Percentiles rank a stretch among this genome's conserved stretches.
phyloP scores from a whole-genome alignment of 2,113 vertebrate genomes.

The Clarias gariepinus region DNA sequence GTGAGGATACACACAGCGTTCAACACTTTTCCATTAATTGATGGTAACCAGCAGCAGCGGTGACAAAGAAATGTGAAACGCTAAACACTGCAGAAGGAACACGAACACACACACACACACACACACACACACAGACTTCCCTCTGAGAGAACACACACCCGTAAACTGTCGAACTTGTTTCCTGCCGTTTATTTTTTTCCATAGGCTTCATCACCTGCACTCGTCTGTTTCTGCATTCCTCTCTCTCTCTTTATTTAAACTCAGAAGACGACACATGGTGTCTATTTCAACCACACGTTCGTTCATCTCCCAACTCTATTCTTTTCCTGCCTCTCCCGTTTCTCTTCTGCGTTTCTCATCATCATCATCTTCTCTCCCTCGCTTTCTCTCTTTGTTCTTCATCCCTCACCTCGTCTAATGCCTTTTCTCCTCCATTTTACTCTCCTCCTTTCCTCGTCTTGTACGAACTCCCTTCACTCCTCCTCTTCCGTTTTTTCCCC shows the following conservation, averaged over 20 bases:
- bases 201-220: neutral
- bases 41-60: slow-evolving; percentile 13
- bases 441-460: neutral
- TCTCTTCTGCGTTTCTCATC: neutral
- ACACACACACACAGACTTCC: slow-evolving; percentile 33
- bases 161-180: neutral
- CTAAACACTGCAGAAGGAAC: slow-evolving; percentile 26
- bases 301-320: neutral
- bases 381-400: neutral
- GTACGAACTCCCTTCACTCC: neutral
- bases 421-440: neutral
- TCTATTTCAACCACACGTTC: neutral
- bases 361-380: neutral
- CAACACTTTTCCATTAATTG: slow-evolving; percentile 18
- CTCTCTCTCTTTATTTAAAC: slow-evolving; percentile 41
- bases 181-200: neutral
- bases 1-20: neutral
- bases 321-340: neutral
- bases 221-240: neutral
- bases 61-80: neutral
- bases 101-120: slow-evolving; percentile 38
- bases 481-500: neutral
- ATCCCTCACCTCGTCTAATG: neutral
- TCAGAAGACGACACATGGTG: neutral
- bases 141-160: slow-evolving; percentile 14